Evolutionary conservation across 2,888 invertebrate genomes (phyloP).

Genomic region (Leistus spinibarbis): DNA sequence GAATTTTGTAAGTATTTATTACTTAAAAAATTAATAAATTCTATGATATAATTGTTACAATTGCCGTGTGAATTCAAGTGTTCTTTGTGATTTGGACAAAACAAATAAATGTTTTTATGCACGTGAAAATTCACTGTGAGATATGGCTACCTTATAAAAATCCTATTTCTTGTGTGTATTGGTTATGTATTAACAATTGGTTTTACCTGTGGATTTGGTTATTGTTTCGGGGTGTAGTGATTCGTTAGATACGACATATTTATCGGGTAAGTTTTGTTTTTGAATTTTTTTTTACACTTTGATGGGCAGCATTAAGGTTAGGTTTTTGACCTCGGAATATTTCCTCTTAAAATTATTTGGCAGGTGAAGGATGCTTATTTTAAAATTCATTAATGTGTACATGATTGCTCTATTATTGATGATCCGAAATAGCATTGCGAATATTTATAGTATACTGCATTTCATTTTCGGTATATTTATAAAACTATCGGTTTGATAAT

Average conservation of each 20-base stretch:
- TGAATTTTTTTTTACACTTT: slow-evolving; percentile 5
- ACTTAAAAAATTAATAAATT: slow-evolving; percentile 21
- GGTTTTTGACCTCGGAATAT: slow-evolving; percentile 33
- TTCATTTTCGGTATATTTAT: too few relatives aligned
- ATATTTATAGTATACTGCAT: background rate
- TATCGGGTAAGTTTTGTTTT: slow-evolving; percentile 27
- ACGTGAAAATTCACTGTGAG: slow-evolving; percentile 38
- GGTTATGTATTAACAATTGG: slow-evolving; percentile 30
- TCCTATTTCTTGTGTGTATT: slow-evolving; percentile 27
- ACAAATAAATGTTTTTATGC: slow-evolving; percentile 16
- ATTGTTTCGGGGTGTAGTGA: background rate
- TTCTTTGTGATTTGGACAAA: background rate
- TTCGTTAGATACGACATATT: background rate
- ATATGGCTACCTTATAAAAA: slow-evolving; percentile 41
- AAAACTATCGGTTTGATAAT: too few relatives aligned
- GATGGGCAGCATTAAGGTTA: slow-evolving; percentile 26
- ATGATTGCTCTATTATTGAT: slow-evolving; percentile 23
- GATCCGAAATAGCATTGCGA: background rate
- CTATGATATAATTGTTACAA: background rate
- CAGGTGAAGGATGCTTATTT: slow-evolving; percentile 45
- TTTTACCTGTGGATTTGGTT: background rate
- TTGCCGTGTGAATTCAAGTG: background rate
- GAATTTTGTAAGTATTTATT: slow-evolving; percentile 34
- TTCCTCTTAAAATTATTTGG: slow-evolving; percentile 40
- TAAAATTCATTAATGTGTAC: slow-evolving; percentile 42